Evolutionary conservation across 2,888 invertebrate genomes (phyloP).

Genomic region (Hirtodrosophila duncani): DNA sequence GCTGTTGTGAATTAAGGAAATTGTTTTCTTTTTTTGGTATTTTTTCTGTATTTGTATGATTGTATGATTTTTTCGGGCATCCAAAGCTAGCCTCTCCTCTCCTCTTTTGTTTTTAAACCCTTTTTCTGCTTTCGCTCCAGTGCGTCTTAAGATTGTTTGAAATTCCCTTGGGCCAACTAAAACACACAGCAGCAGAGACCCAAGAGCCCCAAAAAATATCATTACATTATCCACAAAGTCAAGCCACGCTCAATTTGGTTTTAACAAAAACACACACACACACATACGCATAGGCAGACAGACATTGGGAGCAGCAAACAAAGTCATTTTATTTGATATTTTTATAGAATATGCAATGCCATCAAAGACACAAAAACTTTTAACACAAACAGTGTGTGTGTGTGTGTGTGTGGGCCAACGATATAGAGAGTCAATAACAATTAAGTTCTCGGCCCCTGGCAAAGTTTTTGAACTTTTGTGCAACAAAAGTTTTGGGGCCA

Average conservation of each 20-base stretch:
- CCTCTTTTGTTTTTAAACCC: background rate
- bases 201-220: slow-evolving; percentile 35
- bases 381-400: background rate
- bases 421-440: slow-evolving; percentile 63
- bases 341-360: slow-evolving; percentile 35
- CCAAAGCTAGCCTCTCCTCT: background rate
- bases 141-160: slow-evolving; percentile 11
- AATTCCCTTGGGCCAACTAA: slow-evolving; percentile 18
- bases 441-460: slow-evolving; percentile 43
- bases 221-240: slow-evolving; percentile 31
- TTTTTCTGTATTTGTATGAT: background rate
- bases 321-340: slow-evolving; percentile 25
- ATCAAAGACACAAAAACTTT: slow-evolving; percentile 17
- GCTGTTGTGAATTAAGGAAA: background rate
- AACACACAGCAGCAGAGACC: slow-evolving; percentile 4
- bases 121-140: background rate
- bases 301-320: slow-evolving; percentile 19
- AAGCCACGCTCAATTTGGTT: slow-evolving; percentile 36
- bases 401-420: no score
- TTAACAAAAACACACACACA: slow-evolving; percentile 21
- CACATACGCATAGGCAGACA: background rate
- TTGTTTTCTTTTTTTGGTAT: background rate
- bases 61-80: no score
- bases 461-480: slow-evolving; percentile 36
- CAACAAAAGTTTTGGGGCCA: slow-evolving; percentile 20